These are phyloP conservation scores for Dicrostonyx torquatus DNA, from an alignment of 2,797 vertebrate genomes.

Conservation along the genomic window DNA sequence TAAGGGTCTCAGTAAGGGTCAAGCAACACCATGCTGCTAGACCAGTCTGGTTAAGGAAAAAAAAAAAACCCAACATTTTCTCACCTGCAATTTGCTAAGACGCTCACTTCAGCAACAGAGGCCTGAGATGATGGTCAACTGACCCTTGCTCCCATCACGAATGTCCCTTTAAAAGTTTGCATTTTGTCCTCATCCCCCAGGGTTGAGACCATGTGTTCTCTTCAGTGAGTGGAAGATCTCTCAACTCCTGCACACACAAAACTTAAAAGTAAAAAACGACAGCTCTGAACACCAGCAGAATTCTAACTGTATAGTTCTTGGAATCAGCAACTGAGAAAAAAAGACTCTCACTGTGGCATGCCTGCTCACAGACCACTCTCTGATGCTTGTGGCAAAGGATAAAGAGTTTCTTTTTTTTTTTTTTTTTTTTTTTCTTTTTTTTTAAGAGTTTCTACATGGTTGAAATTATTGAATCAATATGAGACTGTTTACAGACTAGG, in stretches of 20 bases:
- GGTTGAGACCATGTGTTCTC: not conserved
- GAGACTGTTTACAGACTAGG: not conserved
- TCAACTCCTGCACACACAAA: not conserved
- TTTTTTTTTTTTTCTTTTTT: too few species aligned
- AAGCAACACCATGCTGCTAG: not conserved
- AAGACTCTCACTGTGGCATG: not conserved
- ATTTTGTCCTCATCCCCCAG: not conserved
- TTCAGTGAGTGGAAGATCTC: not conserved
- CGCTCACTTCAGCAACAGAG: not conserved
- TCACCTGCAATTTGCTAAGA: not conserved
- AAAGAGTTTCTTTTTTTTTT: too few species aligned
- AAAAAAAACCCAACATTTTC: not conserved
- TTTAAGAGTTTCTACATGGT: not conserved
- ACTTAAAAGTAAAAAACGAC: not conserved
- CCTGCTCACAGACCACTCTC: not conserved
- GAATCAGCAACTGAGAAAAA: not conserved
- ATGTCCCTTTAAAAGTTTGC: not conserved
- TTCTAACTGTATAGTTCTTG: not conserved
- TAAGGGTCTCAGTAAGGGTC: not conserved
- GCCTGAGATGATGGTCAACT: not conserved
- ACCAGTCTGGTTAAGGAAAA: not conserved
- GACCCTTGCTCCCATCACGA: not conserved
- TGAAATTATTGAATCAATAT: conserved; percentile 6
- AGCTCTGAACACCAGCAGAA: not conserved
- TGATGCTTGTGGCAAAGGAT: not conserved